phyloP scores from a whole-genome alignment of 2,113 vertebrate species.

The Acinonyx jubatus region DNA sequence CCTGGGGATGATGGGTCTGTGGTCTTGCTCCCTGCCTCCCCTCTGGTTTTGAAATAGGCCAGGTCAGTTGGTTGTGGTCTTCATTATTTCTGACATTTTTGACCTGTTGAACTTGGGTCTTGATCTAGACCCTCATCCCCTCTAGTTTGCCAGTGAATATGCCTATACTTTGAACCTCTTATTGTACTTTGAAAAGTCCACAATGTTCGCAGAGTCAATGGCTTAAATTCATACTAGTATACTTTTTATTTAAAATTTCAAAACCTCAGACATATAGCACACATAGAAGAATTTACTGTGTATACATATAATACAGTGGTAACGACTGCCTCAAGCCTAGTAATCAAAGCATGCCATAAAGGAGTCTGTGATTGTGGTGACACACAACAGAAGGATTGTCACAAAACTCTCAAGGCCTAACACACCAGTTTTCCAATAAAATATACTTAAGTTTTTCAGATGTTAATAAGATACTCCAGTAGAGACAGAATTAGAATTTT shows the following conservation, averaged over 20 bases:
- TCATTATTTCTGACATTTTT: neutral
- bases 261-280: constrained; percentile 45
- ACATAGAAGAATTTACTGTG: constrained; percentile 4
- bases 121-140: neutral
- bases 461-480: neutral
- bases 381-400: constrained; percentile 8
- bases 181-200: constrained; percentile 8
- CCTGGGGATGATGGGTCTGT: neutral
- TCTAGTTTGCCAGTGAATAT: neutral
- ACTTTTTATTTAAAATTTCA: constrained; percentile 46
- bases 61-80: neutral
- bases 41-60: neutral
- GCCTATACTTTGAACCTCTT: neutral
- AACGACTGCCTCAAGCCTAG: constrained; percentile 28
- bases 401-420: constrained; percentile 43
- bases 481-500: constrained; percentile 16
- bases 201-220: constrained; percentile 14
- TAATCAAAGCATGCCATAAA: constrained; percentile 33
- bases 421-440: constrained; percentile 26
- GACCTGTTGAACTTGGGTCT: neutral
- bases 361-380: neutral
- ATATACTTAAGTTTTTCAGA: neutral
- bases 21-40: neutral
- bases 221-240: neutral
- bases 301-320: neutral